Evolutionary conservation across 2,113 vertebrate genomes (phyloP), one percentile per base, ranked within the genome.

Genomic region (Bagarius yarrelli): DNA sequence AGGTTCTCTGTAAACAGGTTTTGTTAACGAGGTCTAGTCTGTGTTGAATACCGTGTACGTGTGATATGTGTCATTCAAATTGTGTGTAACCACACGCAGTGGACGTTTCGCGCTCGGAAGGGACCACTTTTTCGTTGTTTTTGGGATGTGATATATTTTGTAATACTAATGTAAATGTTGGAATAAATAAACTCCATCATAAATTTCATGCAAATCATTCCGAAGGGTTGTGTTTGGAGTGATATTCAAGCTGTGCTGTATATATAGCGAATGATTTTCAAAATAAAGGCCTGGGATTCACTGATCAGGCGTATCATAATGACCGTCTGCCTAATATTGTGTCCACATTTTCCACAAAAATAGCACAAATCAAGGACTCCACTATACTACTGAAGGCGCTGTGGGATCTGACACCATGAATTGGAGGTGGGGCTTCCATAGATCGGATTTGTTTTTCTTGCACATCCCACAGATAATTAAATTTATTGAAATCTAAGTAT

Each of bases 81-180:
- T 13, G 8, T 40, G 30, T 56, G 50, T 56, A 56, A 40, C 36
- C n/a, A 70, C 66, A 59, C 57, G 59, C 23, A 40, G 55, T 76
- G 72, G 61, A 76, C 52, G 34, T 81, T 64, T 76, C 27, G n/a
- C 44, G 25, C 52, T 81, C 60, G 25, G 40, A 80, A 71, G 47
- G n/a, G 66, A 36, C n/a, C 8, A 63, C 36, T 67, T 85, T 82
- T 69, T 40, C 69, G 57, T 81, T 66, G 53, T 69, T 69, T 11
- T 44, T 44, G 75, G 47, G 71, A 72, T 57, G 81, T 82, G 44
- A 71, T 75, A 23, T 82, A 71, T 82, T 85, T 82, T 85, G 80
- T 85, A 80, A 85, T 79, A 85, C 61, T 18, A 32, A 63, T 85
- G 84, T 82, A 85, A 64, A 82, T 81, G 71, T 19, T 70, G 8